A percentile compares a stretch with the other conserved stretches of the same genome.
phyloP scores from a whole-genome alignment of 2,888 invertebrate genomes.

The Tethea ocularis region DNA sequence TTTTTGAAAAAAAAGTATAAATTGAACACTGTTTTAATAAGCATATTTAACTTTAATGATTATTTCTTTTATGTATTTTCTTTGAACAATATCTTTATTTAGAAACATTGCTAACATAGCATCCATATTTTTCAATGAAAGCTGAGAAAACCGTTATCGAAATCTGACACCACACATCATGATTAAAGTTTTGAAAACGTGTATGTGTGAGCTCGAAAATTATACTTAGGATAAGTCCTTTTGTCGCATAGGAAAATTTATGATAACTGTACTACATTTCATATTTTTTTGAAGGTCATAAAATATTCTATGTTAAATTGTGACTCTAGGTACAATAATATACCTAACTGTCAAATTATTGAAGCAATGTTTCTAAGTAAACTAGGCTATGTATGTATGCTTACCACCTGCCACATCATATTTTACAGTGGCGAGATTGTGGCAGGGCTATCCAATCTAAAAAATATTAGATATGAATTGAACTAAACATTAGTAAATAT shows the following conservation, averaged over 20 bases:
- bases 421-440: neutral
- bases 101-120: neutral
- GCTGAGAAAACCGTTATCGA: too few species aligned
- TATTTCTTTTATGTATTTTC: neutral
- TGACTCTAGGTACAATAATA: too few species aligned
- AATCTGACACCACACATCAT: too few species aligned
- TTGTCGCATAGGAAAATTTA: too few species aligned
- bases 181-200: too few species aligned
- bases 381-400: neutral
- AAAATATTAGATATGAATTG: neutral
- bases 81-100: neutral
- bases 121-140: too few species aligned
- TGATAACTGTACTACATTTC: too few species aligned
- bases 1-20: constrained; percentile 20
- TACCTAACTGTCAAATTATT: neutral
- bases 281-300: too few species aligned
- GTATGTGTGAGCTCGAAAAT: too few species aligned
- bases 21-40: neutral
- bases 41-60: neutral
- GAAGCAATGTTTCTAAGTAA: neutral
- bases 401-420: neutral
- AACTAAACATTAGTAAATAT: constrained; percentile 17
- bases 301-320: too few species aligned
- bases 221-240: too few species aligned
- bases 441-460: neutral